A percentile compares a stretch with the other conserved stretches of the same genome.
Conservation (phyloP, 2,888 invertebrate genomes). For the Ectobius pallidus region DNA sequence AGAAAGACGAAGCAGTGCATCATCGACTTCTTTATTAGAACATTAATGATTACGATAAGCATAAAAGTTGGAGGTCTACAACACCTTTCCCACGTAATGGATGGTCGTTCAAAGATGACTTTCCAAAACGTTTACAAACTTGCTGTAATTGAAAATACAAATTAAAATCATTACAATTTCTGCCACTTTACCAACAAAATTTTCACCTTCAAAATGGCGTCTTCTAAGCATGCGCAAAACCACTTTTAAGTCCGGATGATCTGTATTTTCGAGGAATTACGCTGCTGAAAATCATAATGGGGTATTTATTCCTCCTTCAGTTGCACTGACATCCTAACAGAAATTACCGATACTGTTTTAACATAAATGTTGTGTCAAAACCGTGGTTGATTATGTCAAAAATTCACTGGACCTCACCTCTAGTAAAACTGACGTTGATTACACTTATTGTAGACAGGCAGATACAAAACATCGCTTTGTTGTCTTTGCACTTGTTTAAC, state of each 20-base stretch:
- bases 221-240: slow-evolving; percentile 60
- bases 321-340: not conserved
- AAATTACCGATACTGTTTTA: not conserved
- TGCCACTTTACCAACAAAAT: slow-evolving; percentile 64
- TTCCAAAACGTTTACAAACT: not conserved
- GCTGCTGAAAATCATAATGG: slow-evolving; percentile 4
- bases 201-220: slow-evolving; percentile 67
- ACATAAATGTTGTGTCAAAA: slow-evolving; percentile 13
- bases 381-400: slow-evolving; percentile 12
- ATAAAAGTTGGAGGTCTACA: not conserved
- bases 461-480: not conserved
- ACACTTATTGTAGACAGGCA: not conserved
- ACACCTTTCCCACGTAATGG: not conserved
- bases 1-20: slow-evolving; percentile 13
- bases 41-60: not conserved
- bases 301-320: not conserved
- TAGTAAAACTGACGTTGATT: slow-evolving; percentile 13
- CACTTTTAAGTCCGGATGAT: slow-evolving; percentile 25
- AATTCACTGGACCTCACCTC: slow-evolving; percentile 6
- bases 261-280: slow-evolving; percentile 13
- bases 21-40: not conserved
- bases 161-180: slow-evolving; percentile 30
- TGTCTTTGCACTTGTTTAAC: not conserved
- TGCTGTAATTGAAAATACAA: slow-evolving; percentile 21
- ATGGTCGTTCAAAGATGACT: not conserved